Percentiles rank a stretch among this genome's conserved stretches.
phyloP scores from a whole-genome alignment of 2,888 invertebrate species.

The Melikaiella ostensackeni region DNA sequence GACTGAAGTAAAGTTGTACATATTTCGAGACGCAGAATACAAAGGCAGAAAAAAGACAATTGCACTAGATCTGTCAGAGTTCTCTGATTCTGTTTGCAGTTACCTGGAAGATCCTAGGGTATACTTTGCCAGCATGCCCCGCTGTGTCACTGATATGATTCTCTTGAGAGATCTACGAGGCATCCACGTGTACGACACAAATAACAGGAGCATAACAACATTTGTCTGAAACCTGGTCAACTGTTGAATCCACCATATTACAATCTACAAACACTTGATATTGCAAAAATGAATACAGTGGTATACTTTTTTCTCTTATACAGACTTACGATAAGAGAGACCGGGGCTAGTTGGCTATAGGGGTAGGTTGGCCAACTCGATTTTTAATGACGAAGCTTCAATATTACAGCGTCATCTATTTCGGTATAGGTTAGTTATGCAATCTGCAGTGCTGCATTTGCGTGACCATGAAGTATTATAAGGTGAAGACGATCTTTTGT shows the following conservation, averaged over 20 bases:
- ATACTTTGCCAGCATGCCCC: neutral
- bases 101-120: neutral
- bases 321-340: too few relatives aligned
- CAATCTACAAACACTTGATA: neutral
- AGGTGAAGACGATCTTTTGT: too few relatives aligned
- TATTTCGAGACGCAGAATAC: neutral
- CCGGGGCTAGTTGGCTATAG: too few relatives aligned
- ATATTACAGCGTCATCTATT: too few relatives aligned
- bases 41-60: neutral
- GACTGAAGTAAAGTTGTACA: neutral
- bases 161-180: slow-evolving; percentile 48
- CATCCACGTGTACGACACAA: slow-evolving; percentile 49
- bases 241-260: neutral
- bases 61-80: neutral
- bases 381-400: too few relatives aligned
- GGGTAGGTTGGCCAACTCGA: too few relatives aligned
- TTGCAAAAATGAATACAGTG: neutral
- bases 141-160: neutral
- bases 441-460: too few relatives aligned
- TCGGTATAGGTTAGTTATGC: too few relatives aligned
- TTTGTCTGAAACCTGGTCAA: neutral
- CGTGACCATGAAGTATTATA: too few relatives aligned
- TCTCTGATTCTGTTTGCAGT: neutral
- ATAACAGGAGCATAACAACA: slow-evolving; percentile 11
- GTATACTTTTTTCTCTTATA: too few relatives aligned